Conservation (phyloP, 92 coral and sea anemone species). For the Palythoa heliodiscus region DNA sequence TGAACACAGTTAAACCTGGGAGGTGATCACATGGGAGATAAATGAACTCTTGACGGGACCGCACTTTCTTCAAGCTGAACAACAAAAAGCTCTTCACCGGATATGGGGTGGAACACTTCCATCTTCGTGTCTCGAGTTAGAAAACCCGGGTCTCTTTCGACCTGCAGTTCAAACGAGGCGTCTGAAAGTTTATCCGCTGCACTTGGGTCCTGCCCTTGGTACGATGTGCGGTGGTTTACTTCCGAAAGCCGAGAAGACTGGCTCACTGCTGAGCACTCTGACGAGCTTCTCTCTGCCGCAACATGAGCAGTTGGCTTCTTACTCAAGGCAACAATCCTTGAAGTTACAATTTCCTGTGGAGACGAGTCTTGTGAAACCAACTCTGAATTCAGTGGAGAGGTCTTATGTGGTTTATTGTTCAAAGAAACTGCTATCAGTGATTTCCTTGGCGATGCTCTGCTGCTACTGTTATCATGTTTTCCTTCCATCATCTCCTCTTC, state of each 20-base stretch:
- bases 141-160: constrained; percentile 8
- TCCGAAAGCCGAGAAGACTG: background rate
- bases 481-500: background rate
- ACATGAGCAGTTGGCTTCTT: background rate
- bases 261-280: background rate
- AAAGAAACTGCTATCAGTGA: background rate
- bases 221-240: background rate
- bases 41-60: constrained; percentile 13
- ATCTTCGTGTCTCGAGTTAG: constrained; percentile 29
- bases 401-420: constrained; percentile 2
- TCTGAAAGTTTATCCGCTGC: background rate
- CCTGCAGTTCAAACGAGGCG: constrained; percentile 18
- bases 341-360: constrained; percentile 19
- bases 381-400: constrained; percentile 30
- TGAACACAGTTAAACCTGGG: background rate
- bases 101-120: constrained; percentile 42
- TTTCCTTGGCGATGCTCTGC: constrained; percentile 13
- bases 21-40: constrained; percentile 11
- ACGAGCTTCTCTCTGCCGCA: background rate
- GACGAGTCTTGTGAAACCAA: constrained; percentile 11
- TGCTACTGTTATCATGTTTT: background rate
- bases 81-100: constrained; percentile 39
- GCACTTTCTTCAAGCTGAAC: constrained; percentile 34
- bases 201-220: constrained; percentile 10
- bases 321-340: constrained; percentile 27